Percentiles rank a stretch among this genome's conserved stretches.
phyloP scores from a whole-genome alignment of 2,888 invertebrate genomes.

The Thecocarcelia acutangulata region DNA sequence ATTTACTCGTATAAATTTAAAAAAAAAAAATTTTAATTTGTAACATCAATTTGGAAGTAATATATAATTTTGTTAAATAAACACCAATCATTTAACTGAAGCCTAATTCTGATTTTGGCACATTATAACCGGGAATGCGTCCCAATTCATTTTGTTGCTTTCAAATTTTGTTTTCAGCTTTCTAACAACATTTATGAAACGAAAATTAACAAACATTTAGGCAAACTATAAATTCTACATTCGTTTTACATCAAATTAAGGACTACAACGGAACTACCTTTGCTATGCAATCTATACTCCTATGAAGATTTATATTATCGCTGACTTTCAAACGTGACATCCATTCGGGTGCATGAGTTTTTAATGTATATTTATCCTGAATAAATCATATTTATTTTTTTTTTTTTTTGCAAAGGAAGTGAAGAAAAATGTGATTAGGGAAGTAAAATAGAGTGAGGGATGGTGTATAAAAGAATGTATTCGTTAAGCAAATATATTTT shows the following conservation, averaged over 20 bases:
- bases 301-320: constrained; percentile 85
- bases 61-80: too few relatives aligned
- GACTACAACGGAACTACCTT: constrained; percentile 67
- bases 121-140: too few relatives aligned
- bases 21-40: too few relatives aligned
- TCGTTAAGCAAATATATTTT: neutral
- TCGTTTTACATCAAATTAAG: constrained; percentile 13
- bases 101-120: too few relatives aligned
- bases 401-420: constrained; percentile 48
- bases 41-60: too few relatives aligned
- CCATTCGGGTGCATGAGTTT: constrained; percentile 85
- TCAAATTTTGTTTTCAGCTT: neutral
- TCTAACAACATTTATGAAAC: constrained; percentile 25
- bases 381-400: constrained; percentile 16
- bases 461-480: constrained; percentile 43
- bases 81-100: too few relatives aligned
- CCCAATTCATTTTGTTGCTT: too few relatives aligned
- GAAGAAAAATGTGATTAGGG: constrained; percentile 40
- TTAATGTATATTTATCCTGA: constrained; percentile 77
- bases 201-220: constrained; percentile 40
- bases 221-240: constrained; percentile 26
- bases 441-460: constrained; percentile 25
- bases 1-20: too few relatives aligned
- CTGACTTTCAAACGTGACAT: constrained; percentile 84
- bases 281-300: constrained; percentile 87